Evolutionary conservation across 1,140 invertebrate genomes (phyloP).

Genomic region (Drosophila quadrilineata): DNA sequence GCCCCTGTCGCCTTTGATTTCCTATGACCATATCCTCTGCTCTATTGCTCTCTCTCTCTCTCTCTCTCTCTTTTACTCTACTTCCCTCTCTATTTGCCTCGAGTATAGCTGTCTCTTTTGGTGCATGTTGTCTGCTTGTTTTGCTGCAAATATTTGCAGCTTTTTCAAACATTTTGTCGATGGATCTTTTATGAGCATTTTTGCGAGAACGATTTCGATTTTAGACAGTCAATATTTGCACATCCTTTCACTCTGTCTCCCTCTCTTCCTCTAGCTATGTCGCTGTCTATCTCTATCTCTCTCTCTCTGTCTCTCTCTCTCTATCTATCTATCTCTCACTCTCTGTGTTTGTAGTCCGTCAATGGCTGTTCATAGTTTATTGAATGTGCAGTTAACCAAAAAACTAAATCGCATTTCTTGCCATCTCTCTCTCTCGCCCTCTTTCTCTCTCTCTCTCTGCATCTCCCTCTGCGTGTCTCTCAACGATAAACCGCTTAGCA

Average conservation of each 20-base stretch:
- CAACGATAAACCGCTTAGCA: slow-evolving; percentile 66
- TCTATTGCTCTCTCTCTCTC: neutral
- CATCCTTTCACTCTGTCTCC: slow-evolving; percentile 1
- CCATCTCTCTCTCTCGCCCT: no score
- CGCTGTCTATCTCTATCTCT: neutral
- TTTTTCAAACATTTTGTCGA: slow-evolving; percentile 59
- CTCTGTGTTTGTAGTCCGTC: no score
- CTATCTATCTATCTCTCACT: neutral
- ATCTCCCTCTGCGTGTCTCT: slow-evolving; percentile 7
- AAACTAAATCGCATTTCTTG: slow-evolving; percentile 78
- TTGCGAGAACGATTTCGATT: slow-evolving; percentile 78
- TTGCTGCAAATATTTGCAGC: slow-evolving; percentile 68
- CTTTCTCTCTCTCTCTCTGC: slow-evolving; percentile 10
- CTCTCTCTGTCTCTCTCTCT: neutral
- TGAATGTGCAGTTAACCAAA: slow-evolving; percentile 76
- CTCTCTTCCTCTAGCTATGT: neutral
- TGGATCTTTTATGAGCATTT: slow-evolving; percentile 71
- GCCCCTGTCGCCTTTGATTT: no score
- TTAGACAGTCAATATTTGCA: slow-evolving; percentile 75
- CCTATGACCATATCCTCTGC: slow-evolving; percentile 1
- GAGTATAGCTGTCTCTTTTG: neutral
- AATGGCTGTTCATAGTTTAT: slow-evolving; percentile 64
- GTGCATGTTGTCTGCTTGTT: slow-evolving; percentile 56
- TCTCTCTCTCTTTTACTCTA: no score
- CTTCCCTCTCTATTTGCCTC: neutral